These are phyloP conservation scores for Macrophya alboannulata DNA, from an alignment of 2,888 invertebrate species.

Conservation along the genomic window DNA sequence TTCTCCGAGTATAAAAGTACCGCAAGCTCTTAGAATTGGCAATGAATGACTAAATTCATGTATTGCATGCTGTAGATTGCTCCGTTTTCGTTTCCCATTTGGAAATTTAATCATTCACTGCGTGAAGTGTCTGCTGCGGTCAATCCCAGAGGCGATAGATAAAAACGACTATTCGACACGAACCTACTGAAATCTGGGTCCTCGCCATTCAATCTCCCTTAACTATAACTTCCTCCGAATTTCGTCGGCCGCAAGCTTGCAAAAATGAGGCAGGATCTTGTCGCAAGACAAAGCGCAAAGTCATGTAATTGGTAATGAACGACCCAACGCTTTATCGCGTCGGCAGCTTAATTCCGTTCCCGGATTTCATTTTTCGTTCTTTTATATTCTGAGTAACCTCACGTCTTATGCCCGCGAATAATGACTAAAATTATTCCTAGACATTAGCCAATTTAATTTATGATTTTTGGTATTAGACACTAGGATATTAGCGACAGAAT, in stretches of 20 bases:
- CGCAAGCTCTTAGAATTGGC: neutral
- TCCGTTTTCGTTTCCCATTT: neutral
- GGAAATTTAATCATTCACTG: neutral
- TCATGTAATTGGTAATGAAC: slow-evolving; percentile 11
- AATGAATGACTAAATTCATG: neutral
- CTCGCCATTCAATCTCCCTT: neutral
- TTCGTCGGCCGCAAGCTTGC: slow-evolving; percentile 5
- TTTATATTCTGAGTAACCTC: neutral
- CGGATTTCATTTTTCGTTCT: neutral
- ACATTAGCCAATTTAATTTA: neutral
- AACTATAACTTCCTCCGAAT: slow-evolving; percentile 27
- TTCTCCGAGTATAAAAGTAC: neutral
- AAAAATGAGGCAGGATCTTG: slow-evolving; percentile 24
- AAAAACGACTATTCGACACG: slow-evolving; percentile 7
- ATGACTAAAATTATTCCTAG: neutral
- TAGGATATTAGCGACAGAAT: neutral
- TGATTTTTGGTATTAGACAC: neutral
- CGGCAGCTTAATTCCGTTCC: neutral
- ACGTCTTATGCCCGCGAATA: neutral
- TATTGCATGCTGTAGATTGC: neutral
- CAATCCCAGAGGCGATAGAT: neutral
- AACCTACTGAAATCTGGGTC: neutral
- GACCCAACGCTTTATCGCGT: slow-evolving; percentile 12
- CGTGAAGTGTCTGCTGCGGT: neutral
- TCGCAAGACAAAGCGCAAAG: neutral